These are phyloP conservation scores for Somateria mollissima DNA, from an alignment of 2,797 vertebrate genomes.

Conservation along the genomic window DNA sequence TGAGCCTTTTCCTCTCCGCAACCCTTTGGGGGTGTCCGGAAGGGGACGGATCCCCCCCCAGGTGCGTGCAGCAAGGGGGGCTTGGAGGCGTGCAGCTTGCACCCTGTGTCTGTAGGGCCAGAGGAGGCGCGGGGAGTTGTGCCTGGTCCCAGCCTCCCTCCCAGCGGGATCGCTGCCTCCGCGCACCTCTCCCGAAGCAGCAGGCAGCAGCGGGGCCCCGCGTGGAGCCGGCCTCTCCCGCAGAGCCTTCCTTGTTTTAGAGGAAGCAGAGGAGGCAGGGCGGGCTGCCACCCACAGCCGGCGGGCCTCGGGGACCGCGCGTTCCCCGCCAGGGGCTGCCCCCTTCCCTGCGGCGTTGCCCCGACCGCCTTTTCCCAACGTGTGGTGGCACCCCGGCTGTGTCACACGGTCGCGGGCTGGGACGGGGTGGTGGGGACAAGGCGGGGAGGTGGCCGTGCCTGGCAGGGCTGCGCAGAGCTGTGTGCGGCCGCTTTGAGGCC, in stretches of 20 bases:
- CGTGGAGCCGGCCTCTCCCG: neutral
- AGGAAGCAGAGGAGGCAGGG: constrained; percentile 70
- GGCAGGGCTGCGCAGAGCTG: neutral
- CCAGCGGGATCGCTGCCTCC: neutral
- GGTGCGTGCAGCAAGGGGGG: neutral
- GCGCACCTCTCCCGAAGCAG: constrained; percentile 21
- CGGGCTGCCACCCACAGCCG: neutral
- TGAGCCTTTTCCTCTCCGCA: constrained; percentile 52
- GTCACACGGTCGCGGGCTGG: neutral
- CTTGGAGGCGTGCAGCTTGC: constrained; percentile 28
- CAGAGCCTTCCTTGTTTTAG: constrained; percentile 81
- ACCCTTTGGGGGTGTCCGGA: constrained; percentile 21
- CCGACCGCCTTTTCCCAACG: neutral
- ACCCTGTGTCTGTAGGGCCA: neutral
- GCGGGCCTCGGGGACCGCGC: neutral
- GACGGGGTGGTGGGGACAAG: neutral
- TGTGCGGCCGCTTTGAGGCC: neutral
- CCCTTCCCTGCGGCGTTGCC: neutral
- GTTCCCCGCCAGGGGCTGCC: neutral
- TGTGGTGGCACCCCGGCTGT: neutral
- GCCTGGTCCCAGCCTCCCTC: constrained; percentile 6
- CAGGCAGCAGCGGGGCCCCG: neutral
- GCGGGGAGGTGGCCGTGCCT: neutral
- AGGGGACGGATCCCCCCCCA: constrained; percentile 9
- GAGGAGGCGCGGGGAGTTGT: neutral